Evolutionary conservation across 1,140 invertebrate species (phyloP).

Genomic region (Papilio helenus): DNA sequence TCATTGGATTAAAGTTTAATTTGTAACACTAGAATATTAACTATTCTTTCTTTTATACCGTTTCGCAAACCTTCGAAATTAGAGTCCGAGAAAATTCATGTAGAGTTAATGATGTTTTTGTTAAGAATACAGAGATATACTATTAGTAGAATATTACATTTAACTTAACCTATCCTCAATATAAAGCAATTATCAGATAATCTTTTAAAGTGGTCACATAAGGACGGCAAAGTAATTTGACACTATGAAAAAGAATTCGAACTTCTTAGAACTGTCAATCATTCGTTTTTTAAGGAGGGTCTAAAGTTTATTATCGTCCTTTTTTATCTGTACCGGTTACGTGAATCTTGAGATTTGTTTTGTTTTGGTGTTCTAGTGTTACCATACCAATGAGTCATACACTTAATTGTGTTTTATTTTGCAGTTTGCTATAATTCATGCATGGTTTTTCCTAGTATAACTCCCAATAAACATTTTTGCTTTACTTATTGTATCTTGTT

Average conservation of each 20-base stretch:
- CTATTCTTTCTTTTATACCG: too few species aligned
- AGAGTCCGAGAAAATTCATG: too few species aligned
- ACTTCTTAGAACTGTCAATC: conserved; percentile 21
- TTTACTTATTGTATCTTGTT: background rate
- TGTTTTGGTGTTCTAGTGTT: conserved; percentile 1
- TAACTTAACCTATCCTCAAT: background rate
- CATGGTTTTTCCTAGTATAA: background rate
- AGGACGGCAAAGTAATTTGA: conserved; percentile 15
- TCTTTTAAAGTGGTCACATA: conserved; percentile 1
- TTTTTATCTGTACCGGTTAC: conserved; percentile 23
- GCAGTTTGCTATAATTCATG: background rate
- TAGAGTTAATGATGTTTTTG: too few species aligned
- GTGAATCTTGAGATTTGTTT: conserved; percentile 2
- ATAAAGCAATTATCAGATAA: conserved; percentile 16
- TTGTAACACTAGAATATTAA: too few species aligned
- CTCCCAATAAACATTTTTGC: background rate
- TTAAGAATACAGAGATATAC: too few species aligned
- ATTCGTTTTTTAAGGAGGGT: conserved; percentile 2
- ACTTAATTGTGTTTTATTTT: background rate
- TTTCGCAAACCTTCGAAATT: too few species aligned
- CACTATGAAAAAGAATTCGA: conserved; percentile 14
- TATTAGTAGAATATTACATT: background rate
- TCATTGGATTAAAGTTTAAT: too few species aligned
- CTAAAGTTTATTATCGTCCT: conserved; percentile 19
- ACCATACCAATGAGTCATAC: background rate